Evolutionary conservation across 2,113 vertebrate genomes (phyloP), one percentile per base, ranked within the genome.

Genomic region (Balaeniceps rex): DNA sequence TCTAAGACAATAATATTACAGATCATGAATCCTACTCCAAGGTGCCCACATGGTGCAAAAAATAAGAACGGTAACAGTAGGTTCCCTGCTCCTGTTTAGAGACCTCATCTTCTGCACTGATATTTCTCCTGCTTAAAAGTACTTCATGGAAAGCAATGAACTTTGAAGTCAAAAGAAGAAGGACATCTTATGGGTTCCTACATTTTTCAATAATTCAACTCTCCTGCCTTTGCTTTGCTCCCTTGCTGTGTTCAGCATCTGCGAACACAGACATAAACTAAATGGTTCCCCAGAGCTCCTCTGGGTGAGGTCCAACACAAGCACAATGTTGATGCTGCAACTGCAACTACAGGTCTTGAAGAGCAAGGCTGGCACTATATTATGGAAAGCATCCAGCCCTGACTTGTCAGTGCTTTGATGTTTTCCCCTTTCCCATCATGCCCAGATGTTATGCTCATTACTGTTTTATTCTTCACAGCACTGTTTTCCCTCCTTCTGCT

Each of bases 21-120:
- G 25, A 24, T 60, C 31, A 16, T 49, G 22, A 64, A 25, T 74
- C 8, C 34, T 61, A 7, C 31, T 75, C 24, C 34, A 34, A 9
- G 25, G 47, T 2, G 1, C 19, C 13, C 25, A 42, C 17, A 4
- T 5, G 11, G 14, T 36, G 31, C 23, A 60, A 49, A 55, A 65
- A 61, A 10, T 1, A 60, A 10, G 7, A 15, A 15, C 0, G 3
- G 4, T 5, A 14, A 21, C 22, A 40, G 6, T 0, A 31, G 12
- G 3, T 40, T 60, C 19, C 82, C 36, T 71, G 44, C 19, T 88
- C 4, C 16, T 42, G 8, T 49, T 69, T 18, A 7, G 14, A 60
- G 14, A 51, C 21, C 4, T 74, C 16, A 4, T 80, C 18, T 69
- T 65, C 63, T 69, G 11, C 44, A 9, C 10, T 19, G 40, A 2